phyloP scores from a whole-genome alignment of 2,888 invertebrate genomes.

The Calephelis perditalis region DNA sequence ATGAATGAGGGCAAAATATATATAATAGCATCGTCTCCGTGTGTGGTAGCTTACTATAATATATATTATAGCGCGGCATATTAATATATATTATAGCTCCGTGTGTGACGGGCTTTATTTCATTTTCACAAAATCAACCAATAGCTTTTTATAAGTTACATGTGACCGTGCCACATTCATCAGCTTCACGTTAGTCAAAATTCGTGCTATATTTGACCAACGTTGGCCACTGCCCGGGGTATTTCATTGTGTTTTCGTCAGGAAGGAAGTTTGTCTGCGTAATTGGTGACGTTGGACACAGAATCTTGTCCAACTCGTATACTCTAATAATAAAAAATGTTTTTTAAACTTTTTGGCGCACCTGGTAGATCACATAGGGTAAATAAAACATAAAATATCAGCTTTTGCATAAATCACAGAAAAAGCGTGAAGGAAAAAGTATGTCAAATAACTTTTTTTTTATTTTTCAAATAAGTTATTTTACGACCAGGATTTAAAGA shows the following conservation, averaged over 20 bases:
- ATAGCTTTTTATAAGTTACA: background rate
- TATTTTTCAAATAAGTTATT: too few relatives aligned
- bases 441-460: too few relatives aligned
- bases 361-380: background rate
- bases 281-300: constrained; percentile 54
- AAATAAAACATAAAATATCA: background rate
- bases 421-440: too few relatives aligned
- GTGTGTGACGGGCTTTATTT: too few relatives aligned
- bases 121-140: background rate
- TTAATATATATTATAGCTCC: too few relatives aligned
- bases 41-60: too few relatives aligned
- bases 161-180: constrained; percentile 45
- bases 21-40: too few relatives aligned
- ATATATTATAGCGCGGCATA: too few relatives aligned
- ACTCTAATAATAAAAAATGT: background rate
- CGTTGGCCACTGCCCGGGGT: constrained; percentile 42
- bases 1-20: too few relatives aligned
- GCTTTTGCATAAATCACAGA: too few relatives aligned
- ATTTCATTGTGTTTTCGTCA: constrained; percentile 61
- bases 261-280: constrained; percentile 57
- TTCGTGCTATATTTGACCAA: constrained; percentile 39
- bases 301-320: constrained; percentile 40
- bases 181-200: constrained; percentile 51
- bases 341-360: background rate
- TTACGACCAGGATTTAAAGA: too few relatives aligned